A percentile compares a stretch with the other conserved stretches of the same genome.
phyloP scores from a whole-genome alignment of 2,113 vertebrate species.

The Xerus inauris region DNA sequence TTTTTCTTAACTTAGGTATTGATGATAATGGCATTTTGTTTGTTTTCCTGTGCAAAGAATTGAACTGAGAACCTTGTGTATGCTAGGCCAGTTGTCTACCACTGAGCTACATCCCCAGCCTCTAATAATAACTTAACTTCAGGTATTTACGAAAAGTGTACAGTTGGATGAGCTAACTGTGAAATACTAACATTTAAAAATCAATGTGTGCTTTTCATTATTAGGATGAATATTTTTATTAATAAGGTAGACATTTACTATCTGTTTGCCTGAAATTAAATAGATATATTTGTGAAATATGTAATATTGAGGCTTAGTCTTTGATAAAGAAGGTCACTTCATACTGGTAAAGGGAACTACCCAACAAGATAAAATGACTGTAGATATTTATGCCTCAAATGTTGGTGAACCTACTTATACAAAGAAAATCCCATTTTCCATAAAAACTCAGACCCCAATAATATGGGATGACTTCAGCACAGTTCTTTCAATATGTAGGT shows the following conservation, averaged over 20 bases:
- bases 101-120: not conserved
- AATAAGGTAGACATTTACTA: no score
- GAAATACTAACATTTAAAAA: slow-evolving; percentile 27
- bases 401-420: no score
- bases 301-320: no score
- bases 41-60: not conserved
- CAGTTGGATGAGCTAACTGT: slow-evolving; percentile 39
- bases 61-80: not conserved
- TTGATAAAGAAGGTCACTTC: no score
- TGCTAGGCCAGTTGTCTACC: not conserved
- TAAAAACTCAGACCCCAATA: no score
- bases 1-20: slow-evolving; percentile 1
- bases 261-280: not conserved
- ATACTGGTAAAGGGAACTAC: no score
- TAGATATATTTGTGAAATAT: no score
- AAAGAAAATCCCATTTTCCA: no score
- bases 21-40: not conserved
- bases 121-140: slow-evolving; percentile 33
- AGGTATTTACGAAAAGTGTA: slow-evolving; percentile 25
- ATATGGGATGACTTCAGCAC: no score
- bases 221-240: not conserved
- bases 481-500: no score
- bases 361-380: no score
- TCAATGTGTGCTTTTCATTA: slow-evolving; percentile 36
- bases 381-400: no score